Percentiles rank a stretch among this genome's conserved stretches.
Conservation (phyloP, 2,797 vertebrate genomes). For the Coendou prehensilis region DNA sequence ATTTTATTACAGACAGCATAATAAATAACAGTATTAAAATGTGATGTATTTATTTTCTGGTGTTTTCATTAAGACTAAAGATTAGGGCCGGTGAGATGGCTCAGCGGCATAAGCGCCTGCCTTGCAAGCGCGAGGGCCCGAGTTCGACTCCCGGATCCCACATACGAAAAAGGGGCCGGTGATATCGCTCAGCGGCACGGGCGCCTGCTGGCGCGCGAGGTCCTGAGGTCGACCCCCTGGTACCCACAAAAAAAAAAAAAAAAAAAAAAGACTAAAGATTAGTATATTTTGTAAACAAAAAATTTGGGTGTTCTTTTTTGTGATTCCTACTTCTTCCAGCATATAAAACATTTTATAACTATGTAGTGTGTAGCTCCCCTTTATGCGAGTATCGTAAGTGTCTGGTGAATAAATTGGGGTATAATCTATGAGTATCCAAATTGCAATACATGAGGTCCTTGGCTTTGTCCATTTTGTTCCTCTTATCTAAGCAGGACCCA, state of each 20-base stretch:
- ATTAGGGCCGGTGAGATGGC: too few relatives aligned
- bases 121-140: too few relatives aligned
- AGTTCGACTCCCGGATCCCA: too few relatives aligned
- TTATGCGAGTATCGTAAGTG: not conserved
- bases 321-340: not conserved
- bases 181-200: too few relatives aligned
- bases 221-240: too few relatives aligned
- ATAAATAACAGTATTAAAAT: not conserved
- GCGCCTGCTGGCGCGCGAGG: too few relatives aligned
- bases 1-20: not conserved
- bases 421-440: not conserved
- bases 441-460: fast-evolving
- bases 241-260: too few relatives aligned
- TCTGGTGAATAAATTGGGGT: not conserved
- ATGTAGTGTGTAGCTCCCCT: not conserved
- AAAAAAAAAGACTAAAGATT: not conserved
- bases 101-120: too few relatives aligned
- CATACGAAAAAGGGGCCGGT: too few relatives aligned
- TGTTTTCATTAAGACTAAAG: slow-evolving; percentile 1
- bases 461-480: not conserved
- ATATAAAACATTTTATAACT: not conserved
- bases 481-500: not conserved
- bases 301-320: not conserved
- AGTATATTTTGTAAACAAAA: not conserved
- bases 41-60: slow-evolving; percentile 10